These are phyloP conservation scores for Esperia sulphurella DNA, from an alignment of 2,888 invertebrate species.

Conservation along the genomic window DNA sequence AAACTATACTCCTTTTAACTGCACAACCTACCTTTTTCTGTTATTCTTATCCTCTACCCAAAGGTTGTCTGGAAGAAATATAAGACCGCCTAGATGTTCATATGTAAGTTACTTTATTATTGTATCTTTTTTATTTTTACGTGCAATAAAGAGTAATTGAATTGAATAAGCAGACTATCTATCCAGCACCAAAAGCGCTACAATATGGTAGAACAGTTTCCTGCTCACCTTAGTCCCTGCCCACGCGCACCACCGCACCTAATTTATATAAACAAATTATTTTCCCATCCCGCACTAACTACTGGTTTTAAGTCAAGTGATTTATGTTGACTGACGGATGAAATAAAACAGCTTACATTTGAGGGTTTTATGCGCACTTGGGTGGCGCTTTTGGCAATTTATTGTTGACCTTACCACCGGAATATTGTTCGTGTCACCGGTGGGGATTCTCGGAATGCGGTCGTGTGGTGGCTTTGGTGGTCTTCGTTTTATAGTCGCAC, in stretches of 20 bases:
- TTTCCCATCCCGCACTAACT: slow-evolving; percentile 58
- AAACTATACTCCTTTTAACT: too few relatives aligned
- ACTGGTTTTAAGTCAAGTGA: slow-evolving; percentile 54
- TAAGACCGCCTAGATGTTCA: too few relatives aligned
- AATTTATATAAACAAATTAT: slow-evolving; percentile 69
- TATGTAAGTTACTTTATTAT: too few relatives aligned
- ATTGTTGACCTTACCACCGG: slow-evolving; percentile 26
- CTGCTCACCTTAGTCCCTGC: slow-evolving; percentile 43
- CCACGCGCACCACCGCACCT: slow-evolving; percentile 49
- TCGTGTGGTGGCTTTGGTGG: slow-evolving; percentile 30
- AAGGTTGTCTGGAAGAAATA: too few relatives aligned
- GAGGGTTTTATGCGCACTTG: slow-evolving; percentile 22
- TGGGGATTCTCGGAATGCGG: slow-evolving; percentile 41
- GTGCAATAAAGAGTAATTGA: background rate
- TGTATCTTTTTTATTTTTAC: too few relatives aligned
- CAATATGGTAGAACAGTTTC: slow-evolving; percentile 19
- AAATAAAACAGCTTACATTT: slow-evolving; percentile 20
- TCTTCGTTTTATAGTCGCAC: slow-evolving; percentile 46
- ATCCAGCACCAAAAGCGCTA: slow-evolving; percentile 9
- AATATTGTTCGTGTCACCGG: slow-evolving; percentile 29
- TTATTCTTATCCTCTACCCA: too few relatives aligned
- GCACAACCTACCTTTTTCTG: too few relatives aligned
- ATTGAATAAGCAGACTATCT: background rate
- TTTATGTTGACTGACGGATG: slow-evolving; percentile 34
- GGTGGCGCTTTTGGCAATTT: slow-evolving; percentile 24